Evolutionary conservation across 2,888 invertebrate species (phyloP).

Genomic region (Athrips mouffetella): DNA sequence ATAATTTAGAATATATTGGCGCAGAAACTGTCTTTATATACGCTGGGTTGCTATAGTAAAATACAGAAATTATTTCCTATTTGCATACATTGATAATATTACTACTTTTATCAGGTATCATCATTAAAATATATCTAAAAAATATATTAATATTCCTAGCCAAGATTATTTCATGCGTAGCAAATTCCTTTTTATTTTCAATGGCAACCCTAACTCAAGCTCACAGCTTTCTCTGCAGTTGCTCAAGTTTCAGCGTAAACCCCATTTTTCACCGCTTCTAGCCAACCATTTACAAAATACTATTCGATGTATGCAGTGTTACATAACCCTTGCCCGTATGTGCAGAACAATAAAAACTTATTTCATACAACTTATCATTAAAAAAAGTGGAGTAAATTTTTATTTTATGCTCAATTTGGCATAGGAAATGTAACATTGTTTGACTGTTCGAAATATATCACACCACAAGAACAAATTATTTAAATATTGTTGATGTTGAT

Average conservation of each 20-base stretch:
- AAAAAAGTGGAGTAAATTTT: slow-evolving; percentile 3
- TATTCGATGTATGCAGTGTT: slow-evolving; percentile 55
- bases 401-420: slow-evolving; percentile 1
- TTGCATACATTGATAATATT: neutral
- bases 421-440: slow-evolving; percentile 50
- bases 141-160: neutral
- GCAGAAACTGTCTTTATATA: slow-evolving; percentile 39
- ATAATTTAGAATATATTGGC: slow-evolving; percentile 38
- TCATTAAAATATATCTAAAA: neutral
- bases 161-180: slow-evolving; percentile 6
- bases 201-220: slow-evolving; percentile 62
- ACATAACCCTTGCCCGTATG: slow-evolving; percentile 43
- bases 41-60: slow-evolving; percentile 54
- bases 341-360: neutral
- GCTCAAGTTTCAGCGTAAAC: slow-evolving; percentile 62
- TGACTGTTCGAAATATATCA: slow-evolving; percentile 71
- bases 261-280: slow-evolving; percentile 67
- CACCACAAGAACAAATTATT: slow-evolving; percentile 78
- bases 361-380: neutral
- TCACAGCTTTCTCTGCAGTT: slow-evolving; percentile 75
- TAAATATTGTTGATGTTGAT: slow-evolving; percentile 88
- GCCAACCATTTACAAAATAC: slow-evolving; percentile 55
- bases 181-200: slow-evolving; percentile 11
- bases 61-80: slow-evolving; percentile 7
- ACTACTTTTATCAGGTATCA: neutral